A percentile compares a stretch with the other conserved stretches of the same genome.
Evolutionary conservation across 2,113 vertebrate species (phyloP).

Genomic region (Eublepharis macularius): DNA sequence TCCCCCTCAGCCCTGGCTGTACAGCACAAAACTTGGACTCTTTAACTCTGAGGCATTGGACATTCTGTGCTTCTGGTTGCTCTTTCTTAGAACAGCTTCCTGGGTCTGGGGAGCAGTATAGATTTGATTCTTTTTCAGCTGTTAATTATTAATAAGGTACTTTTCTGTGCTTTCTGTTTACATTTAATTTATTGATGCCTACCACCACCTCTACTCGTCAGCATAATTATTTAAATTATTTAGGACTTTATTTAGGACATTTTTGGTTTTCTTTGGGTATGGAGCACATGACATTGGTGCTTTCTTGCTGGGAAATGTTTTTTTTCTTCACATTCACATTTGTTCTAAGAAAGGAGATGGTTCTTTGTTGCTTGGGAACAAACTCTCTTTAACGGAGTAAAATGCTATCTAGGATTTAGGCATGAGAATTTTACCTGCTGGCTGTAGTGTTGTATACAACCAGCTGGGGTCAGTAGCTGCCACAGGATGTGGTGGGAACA

Average conservation of each 20-base stretch:
- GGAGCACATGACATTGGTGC: not conserved
- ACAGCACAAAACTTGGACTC: not conserved
- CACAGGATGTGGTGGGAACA: too few relatives aligned
- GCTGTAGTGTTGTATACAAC: not conserved
- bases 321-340: not conserved
- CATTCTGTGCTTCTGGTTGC: not conserved
- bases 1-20: not conserved
- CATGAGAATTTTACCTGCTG: not conserved
- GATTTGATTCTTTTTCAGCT: not conserved
- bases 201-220: slow-evolving; percentile 29
- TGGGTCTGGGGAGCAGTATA: not conserved
- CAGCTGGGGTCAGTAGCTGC: not conserved
- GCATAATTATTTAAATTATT: slow-evolving; percentile 30
- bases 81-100: not conserved
- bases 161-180: not conserved
- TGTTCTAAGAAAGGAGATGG: not conserved
- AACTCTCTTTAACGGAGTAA: not conserved
- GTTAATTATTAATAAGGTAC: too few relatives aligned
- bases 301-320: slow-evolving; percentile 8
- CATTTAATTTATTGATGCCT: slow-evolving; percentile 20
- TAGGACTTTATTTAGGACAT: slow-evolving; percentile 25
- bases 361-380: not conserved
- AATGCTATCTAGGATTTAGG: not conserved
- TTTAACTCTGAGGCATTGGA: accelerated
- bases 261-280: not conserved